A percentile compares a stretch with the other conserved stretches of the same genome.
phyloP scores from a whole-genome alignment of 2,888 invertebrate genomes.

The Urechis unicinctus region DNA sequence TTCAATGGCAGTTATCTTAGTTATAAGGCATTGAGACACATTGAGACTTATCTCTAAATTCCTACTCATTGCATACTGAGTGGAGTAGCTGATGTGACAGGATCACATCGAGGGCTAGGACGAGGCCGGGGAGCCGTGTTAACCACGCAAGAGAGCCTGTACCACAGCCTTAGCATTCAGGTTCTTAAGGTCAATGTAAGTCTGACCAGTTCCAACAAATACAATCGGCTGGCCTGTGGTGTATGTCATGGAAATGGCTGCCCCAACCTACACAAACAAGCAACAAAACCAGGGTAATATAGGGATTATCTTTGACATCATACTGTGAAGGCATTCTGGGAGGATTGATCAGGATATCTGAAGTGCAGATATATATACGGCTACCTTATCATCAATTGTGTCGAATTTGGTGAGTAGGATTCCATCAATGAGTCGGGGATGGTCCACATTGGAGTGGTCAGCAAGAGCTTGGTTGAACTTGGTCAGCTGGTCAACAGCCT shows the following conservation, averaged over 20 bases:
- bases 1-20: no score
- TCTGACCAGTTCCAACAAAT: constrained; percentile 98
- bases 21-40: no score
- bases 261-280: constrained; percentile 63
- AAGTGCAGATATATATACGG: no score
- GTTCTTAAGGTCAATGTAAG: constrained; percentile 94
- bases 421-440: constrained; percentile 84
- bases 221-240: constrained; percentile 99
- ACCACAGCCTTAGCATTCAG: constrained; percentile 95
- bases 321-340: no score
- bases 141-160: constrained; percentile 70
- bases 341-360: no score
- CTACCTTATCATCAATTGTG: constrained; percentile 95
- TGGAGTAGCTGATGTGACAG: no score
- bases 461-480: constrained; percentile 98
- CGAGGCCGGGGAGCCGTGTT: no score
- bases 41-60: no score
- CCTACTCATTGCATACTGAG: no score
- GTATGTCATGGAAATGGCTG: constrained; percentile 99
- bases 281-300: background rate
- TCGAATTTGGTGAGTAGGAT: constrained; percentile 99
- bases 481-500: constrained; percentile 96
- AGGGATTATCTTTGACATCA: no score
- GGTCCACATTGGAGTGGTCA: constrained; percentile 65
- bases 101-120: no score